A percentile compares a stretch with the other conserved stretches of the same genome.
Evolutionary conservation across 2,113 vertebrate genomes (phyloP).

Genomic region (Ginglymostoma cirratum): DNA sequence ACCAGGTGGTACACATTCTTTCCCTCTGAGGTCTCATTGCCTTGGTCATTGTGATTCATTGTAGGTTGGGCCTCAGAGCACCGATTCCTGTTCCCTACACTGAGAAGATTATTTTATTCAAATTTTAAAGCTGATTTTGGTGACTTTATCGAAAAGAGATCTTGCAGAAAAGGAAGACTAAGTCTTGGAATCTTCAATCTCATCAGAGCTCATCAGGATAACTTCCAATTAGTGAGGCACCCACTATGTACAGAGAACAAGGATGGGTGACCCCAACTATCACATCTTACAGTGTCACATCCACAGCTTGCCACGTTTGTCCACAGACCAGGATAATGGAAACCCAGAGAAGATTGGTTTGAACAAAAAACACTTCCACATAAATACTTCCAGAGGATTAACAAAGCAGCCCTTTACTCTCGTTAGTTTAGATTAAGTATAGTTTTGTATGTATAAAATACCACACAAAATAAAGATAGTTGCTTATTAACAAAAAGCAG

Average conservation of each 20-base stretch:
- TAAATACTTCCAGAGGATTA: background rate
- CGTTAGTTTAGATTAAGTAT: background rate
- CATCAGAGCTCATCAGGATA: background rate
- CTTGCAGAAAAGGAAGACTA: background rate
- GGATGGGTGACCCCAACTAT: background rate
- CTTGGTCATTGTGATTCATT: constrained; percentile 6
- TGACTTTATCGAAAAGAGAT: background rate
- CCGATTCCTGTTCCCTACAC: background rate
- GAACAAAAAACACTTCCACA: background rate
- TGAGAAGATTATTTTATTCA: background rate
- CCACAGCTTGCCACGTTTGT: background rate
- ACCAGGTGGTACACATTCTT: background rate
- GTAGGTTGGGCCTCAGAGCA: background rate
- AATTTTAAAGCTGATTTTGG: background rate
- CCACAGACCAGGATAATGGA: background rate
- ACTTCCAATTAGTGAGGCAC: background rate
- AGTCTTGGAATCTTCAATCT: background rate
- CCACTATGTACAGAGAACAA: background rate
- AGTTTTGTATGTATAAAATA: background rate
- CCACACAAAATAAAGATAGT: background rate
- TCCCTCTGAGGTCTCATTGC: background rate
- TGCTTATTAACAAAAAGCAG: background rate
- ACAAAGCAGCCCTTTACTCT: background rate
- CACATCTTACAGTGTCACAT: background rate
- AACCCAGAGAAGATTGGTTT: background rate